Conservation (phyloP, 2,797 vertebrate species). For the Xenentodon cancila region DNA sequence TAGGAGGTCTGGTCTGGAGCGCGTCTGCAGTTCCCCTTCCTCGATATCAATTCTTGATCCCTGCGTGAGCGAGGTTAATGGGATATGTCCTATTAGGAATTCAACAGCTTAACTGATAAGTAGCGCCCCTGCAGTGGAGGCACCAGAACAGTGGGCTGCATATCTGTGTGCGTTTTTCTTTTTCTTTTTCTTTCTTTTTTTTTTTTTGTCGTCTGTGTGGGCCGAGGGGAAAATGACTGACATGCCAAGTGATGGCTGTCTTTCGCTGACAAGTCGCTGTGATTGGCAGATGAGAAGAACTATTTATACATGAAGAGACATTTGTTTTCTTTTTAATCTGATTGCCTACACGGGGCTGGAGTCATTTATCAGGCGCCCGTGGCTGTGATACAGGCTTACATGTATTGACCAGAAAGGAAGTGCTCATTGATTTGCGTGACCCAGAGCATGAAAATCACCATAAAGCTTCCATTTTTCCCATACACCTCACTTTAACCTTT, state of each 20-base stretch:
- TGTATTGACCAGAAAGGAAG: conserved; percentile 70
- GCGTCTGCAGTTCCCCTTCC: conserved; percentile 18
- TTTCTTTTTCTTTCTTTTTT: not conserved
- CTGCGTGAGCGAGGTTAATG: conserved; percentile 67
- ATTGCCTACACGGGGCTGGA: conserved; percentile 5
- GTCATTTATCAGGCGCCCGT: conserved; percentile 33
- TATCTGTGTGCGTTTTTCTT: conserved; percentile 12
- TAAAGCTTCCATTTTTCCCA: conserved; percentile 41
- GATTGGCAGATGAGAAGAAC: conserved; percentile 65
- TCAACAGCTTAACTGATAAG: conserved; percentile 64
- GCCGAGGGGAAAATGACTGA: conserved; percentile 50
- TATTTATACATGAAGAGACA: conserved; percentile 51
- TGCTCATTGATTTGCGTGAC: conserved; percentile 67
- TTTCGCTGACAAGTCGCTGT: conserved; percentile 61
- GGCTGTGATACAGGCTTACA: conserved; percentile 37
- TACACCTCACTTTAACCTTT: conserved; percentile 14
- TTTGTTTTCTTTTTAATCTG: conserved; percentile 37
- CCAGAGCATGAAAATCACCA: conserved; percentile 43
- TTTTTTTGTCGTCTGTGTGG: conserved; percentile 43
- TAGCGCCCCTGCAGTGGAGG: conserved; percentile 22
- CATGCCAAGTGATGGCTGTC: conserved; percentile 54
- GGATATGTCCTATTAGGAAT: conserved; percentile 69
- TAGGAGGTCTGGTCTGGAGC: not conserved
- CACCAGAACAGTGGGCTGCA: conserved; percentile 11
- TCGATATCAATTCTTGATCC: conserved; percentile 51